Evolutionary conservation across 1,140 invertebrate genomes (phyloP), one percentile per base, ranked within the genome.

Genomic region (Heliothis subflexa): DNA sequence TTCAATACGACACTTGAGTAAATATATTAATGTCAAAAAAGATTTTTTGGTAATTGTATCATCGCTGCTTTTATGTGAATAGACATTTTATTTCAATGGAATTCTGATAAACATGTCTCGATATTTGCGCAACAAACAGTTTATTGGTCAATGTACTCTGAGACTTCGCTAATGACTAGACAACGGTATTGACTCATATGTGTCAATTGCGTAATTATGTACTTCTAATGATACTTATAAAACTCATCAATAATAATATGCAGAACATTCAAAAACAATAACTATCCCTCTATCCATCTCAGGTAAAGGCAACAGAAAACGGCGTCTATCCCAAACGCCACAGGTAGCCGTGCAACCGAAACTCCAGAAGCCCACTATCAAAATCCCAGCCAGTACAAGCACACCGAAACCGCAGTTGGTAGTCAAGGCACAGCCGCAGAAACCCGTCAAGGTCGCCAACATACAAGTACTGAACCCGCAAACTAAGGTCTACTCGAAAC

Each of bases 401-500:
- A 80, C 87, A 9, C 86, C 87, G n/a, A 93, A 93, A 80, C 93
- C 93, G 0, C 92, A 94, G 28, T 77, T 94, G 78, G 87, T 94
- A 10, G 93, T 94, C 11, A 94, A 91, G 79, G 91, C 92, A 10
- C 93, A 94, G 71, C 89, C 90, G 0, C 91, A 94, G 80, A 92
- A 92, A 81, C 93, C 91, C 1, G 59, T 94, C 14, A 93, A 93
- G 81, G 88, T 93, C 3, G 81, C 93, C 73, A 94, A 94, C 77
- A 88, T 94, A 40, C 93, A 95, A 83, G 89, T 94, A 16, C 86
- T 94, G 64, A 93, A 89, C 73, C 89, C 88, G 1, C 91, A 93
- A 71, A 90, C 91, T 21, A 92, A 91, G 64, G 90, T 93, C 0
- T 94, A 91, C 73, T 92, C 91, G 4, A 94, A 94, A 77, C 93